A percentile compares a stretch with the other conserved stretches of the same genome.
phyloP scores from a whole-genome alignment of 1,140 invertebrate genomes.

The Drosophila lini region DNA sequence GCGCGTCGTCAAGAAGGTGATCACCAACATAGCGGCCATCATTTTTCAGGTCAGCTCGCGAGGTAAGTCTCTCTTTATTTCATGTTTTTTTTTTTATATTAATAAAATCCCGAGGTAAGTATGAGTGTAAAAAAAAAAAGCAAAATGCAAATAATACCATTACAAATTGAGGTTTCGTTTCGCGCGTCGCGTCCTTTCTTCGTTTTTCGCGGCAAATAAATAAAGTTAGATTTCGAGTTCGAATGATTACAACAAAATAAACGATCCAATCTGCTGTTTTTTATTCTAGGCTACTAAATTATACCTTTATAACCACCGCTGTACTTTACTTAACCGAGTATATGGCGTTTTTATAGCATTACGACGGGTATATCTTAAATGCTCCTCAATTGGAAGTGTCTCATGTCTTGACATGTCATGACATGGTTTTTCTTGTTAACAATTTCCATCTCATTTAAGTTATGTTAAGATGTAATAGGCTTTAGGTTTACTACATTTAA shows the following conservation, averaged over 20 bases:
- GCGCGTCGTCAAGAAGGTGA: conserved; percentile 83
- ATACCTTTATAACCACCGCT: not conserved
- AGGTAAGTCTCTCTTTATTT: conserved; percentile 78
- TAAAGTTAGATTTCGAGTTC: not conserved
- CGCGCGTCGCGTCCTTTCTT: not conserved
- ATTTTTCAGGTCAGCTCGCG: conserved; percentile 87
- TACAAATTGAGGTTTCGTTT: conserved; percentile 4
- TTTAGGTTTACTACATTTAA: not conserved
- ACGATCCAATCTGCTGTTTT: not conserved
- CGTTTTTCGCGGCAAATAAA: not conserved
- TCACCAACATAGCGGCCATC: conserved; percentile 88
- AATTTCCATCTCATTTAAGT: not conserved
- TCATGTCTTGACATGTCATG: not conserved
- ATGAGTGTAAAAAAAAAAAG: conserved; percentile 4
- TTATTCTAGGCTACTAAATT: conserved; percentile 1
- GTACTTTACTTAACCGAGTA: not conserved
- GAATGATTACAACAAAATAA: not conserved
- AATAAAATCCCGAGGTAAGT: conserved; percentile 11
- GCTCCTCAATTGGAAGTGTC: not conserved
- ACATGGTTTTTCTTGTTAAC: not conserved
- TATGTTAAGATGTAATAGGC: not conserved
- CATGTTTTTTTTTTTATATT: conserved; percentile 3
- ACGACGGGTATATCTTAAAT: not conserved
- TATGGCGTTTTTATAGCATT: not conserved
- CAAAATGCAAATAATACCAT: not conserved